Conservation (phyloP, 2,797 vertebrate species). For the Pygocentrus nattereri region DNA sequence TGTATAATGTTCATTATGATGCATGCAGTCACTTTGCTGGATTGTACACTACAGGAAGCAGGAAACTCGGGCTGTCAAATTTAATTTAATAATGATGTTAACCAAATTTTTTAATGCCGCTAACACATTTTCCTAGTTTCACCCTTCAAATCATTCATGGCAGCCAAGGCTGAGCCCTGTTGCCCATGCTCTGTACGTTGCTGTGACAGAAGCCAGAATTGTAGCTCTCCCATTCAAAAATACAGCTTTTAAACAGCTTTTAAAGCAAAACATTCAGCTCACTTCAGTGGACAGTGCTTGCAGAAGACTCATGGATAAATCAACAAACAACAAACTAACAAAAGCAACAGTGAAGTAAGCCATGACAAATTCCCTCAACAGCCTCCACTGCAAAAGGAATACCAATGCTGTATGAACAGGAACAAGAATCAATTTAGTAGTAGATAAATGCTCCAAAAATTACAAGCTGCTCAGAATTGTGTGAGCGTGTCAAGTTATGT, state of each 20-base stretch:
- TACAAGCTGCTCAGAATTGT: no score
- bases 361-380: not conserved
- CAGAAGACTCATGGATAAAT: not conserved
- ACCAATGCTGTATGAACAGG: not conserved
- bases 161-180: no score
- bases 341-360: not conserved
- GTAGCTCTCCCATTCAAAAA: not conserved
- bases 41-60: no score
- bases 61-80: no score
- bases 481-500: no score
- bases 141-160: not conserved
- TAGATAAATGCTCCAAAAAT: no score
- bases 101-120: not conserved
- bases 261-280: not conserved
- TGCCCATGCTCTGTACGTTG: not conserved
- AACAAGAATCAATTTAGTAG: not conserved
- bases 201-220: not conserved
- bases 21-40: no score
- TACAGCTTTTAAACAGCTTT: not conserved
- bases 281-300: not conserved
- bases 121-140: no score
- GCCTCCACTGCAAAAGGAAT: not conserved
- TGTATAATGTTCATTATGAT: no score
- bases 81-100: not conserved
- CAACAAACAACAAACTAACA: not conserved